Conservation (phyloP, 2,113 vertebrate genomes). For the Romanogobio albipinnatus region DNA sequence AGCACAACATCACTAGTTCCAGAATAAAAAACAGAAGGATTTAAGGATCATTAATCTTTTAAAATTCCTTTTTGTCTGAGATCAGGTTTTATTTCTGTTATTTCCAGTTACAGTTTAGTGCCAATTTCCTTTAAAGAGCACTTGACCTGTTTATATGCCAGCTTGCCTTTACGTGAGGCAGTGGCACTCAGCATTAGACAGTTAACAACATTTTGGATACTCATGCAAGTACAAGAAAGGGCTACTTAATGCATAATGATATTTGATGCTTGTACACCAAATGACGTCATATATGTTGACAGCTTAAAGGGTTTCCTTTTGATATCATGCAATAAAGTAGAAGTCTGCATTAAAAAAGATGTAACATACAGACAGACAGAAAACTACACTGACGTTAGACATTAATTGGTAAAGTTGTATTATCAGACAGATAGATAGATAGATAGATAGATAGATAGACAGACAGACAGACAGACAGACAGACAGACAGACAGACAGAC, state of each 20-base stretch:
- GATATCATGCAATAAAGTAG: not conserved
- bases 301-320: not conserved
- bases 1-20: not conserved
- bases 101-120: not conserved
- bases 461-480: too few relatives aligned
- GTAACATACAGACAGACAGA: not conserved
- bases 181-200: not conserved
- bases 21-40: not conserved
- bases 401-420: too few relatives aligned
- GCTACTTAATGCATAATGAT: not conserved
- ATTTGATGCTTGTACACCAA: not conserved
- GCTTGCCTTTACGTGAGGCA: not conserved
- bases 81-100: conserved; percentile 13
- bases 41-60: not conserved
- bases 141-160: not conserved
- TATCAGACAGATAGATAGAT: too few relatives aligned
- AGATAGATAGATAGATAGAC: too few relatives aligned
- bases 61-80: not conserved
- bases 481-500: too few relatives aligned
- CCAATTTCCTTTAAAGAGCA: not conserved
- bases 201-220: not conserved
- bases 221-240: not conserved
- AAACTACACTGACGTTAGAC: too few relatives aligned
- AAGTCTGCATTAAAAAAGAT: not conserved
- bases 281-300: not conserved